Evolutionary conservation across 1,140 invertebrate species (phyloP), one percentile per base, ranked within the genome.

Genomic region (Plectrocnemia conspersa): DNA sequence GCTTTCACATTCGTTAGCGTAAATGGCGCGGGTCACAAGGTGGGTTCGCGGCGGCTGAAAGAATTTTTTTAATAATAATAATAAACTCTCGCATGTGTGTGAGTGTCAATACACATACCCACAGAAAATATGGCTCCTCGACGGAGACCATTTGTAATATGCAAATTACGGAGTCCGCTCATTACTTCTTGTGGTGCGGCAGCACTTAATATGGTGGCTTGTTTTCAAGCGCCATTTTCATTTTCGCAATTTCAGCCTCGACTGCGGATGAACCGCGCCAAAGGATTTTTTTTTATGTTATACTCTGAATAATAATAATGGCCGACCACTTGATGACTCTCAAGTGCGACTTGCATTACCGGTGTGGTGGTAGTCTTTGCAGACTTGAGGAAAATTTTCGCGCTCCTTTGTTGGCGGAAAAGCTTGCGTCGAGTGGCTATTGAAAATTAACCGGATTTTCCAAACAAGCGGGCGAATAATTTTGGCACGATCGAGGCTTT

Each of bases 61-160:
- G n/a, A n/a, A n/a, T n/a, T n/a, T n/a, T n/a, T n/a, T n/a, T n/a
- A n/a, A n/a, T n/a, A n/a, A n/a, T n/a, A n/a, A n/a, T n/a, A n/a
- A n/a, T n/a, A n/a, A n/a, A n/a, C n/a, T n/a, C n/a, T n/a, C n/a
- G n/a, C n/a, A n/a, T n/a, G n/a, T n/a, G n/a, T n/a, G n/a, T n/a
- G n/a, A n/a, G n/a, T n/a, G n/a, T n/a, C n/a, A n/a, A n/a, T n/a
- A n/a, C n/a, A n/a, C n/a, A n/a, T n/a, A n/a, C n/a, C n/a, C n/a
- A n/a, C n/a, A n/a, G n/a, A n/a, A 45, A 60, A 60, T 57, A 56
- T 56, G 54, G 59, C 59, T 57, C 41, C 50, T 61, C 48, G 24
- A 24, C 48, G 49, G 54, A 56, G 49, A 46, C 52, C 59, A 61
- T 57, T 61, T 61, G 59, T 61, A 61, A 61, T 58, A 61, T 61